These are phyloP conservation scores for Callionymus lyra DNA, from an alignment of 2,113 vertebrate species.

Conservation along the genomic window DNA sequence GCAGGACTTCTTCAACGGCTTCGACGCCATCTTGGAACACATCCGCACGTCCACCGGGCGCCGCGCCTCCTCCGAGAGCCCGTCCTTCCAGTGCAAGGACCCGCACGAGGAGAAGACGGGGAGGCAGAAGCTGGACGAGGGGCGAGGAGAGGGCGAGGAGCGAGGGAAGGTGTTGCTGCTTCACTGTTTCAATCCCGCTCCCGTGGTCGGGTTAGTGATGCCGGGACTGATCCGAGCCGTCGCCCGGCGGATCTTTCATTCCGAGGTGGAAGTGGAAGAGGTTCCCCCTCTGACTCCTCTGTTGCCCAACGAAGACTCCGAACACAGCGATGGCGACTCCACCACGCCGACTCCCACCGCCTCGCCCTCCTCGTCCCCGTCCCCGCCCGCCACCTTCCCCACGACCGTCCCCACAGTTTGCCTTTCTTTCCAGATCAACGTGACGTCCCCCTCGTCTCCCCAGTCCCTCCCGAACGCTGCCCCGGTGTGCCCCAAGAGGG, in stretches of 20 bases:
- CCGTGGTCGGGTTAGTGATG: slow-evolving; percentile 87
- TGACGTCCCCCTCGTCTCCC: slow-evolving; percentile 60
- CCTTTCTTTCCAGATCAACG: slow-evolving; percentile 82
- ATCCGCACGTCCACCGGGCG: slow-evolving; percentile 92
- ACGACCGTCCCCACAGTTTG: slow-evolving; percentile 58
- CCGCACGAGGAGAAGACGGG: slow-evolving; percentile 64
- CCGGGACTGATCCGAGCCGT: slow-evolving; percentile 88
- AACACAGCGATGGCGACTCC: slow-evolving; percentile 69
- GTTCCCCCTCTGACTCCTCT: slow-evolving; percentile 68
- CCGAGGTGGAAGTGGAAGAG: slow-evolving; percentile 86
- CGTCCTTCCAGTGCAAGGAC: slow-evolving; percentile 97
- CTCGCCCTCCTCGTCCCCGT: slow-evolving; percentile 69
- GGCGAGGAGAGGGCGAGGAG: slow-evolving; percentile 41
- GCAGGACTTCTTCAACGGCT: slow-evolving; percentile 98
- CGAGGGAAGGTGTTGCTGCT: slow-evolving; percentile 78
- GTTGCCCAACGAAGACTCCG: slow-evolving; percentile 58
- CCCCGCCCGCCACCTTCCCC: slow-evolving; percentile 38
- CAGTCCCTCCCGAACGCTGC: slow-evolving; percentile 62
- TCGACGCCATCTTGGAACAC: slow-evolving; percentile 93
- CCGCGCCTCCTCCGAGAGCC: slow-evolving; percentile 82
- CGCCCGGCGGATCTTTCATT: slow-evolving; percentile 82
- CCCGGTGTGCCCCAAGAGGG: slow-evolving; percentile 61
- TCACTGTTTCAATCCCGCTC: slow-evolving; percentile 89
- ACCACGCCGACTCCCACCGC: slow-evolving; percentile 56
- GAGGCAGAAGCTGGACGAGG: slow-evolving; percentile 50